Conservation (phyloP, 1,140 invertebrate genomes). For the Drosophila orena region DNA sequence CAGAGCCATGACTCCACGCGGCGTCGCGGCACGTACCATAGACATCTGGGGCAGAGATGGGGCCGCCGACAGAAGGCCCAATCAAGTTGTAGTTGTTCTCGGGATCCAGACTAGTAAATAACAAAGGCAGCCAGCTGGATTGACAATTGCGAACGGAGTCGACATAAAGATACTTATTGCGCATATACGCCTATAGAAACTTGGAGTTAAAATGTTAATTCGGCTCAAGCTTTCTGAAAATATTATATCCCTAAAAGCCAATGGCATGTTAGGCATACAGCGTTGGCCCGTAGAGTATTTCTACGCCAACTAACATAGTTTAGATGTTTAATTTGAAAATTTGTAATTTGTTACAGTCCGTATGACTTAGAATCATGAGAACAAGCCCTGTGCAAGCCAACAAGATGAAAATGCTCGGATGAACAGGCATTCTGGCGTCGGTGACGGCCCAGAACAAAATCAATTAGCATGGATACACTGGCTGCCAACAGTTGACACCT, state of each 20-base stretch:
- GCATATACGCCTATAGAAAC: not conserved
- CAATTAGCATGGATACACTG: slow-evolving; percentile 40
- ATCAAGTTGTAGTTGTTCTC: slow-evolving; percentile 44
- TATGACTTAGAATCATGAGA: not conserved
- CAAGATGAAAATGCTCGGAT: slow-evolving; percentile 6
- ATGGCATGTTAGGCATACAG: not conserved
- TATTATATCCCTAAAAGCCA: not conserved
- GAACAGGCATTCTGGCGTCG: slow-evolving; percentile 13
- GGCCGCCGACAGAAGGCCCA: slow-evolving; percentile 45
- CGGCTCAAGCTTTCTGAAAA: not conserved
- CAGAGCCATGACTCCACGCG: slow-evolving; percentile 23
- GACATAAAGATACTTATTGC: slow-evolving; percentile 22
- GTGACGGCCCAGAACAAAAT: slow-evolving; percentile 48
- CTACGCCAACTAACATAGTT: not conserved
- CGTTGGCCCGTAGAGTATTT: not conserved
- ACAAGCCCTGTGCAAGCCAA: not conserved
- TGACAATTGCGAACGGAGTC: not conserved
- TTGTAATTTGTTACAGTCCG: not conserved
- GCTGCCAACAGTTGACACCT: slow-evolving; percentile 56
- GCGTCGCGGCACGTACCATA: slow-evolving; percentile 42
- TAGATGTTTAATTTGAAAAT: not conserved
- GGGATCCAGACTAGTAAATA: slow-evolving; percentile 36
- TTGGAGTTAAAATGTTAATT: too few relatives aligned
- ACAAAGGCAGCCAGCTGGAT: slow-evolving; percentile 20
- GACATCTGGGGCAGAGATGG: slow-evolving; percentile 25